Base-by-base conservation (phyloP, 2,797 vertebrate species). In the Acomys russatus region DNA sequence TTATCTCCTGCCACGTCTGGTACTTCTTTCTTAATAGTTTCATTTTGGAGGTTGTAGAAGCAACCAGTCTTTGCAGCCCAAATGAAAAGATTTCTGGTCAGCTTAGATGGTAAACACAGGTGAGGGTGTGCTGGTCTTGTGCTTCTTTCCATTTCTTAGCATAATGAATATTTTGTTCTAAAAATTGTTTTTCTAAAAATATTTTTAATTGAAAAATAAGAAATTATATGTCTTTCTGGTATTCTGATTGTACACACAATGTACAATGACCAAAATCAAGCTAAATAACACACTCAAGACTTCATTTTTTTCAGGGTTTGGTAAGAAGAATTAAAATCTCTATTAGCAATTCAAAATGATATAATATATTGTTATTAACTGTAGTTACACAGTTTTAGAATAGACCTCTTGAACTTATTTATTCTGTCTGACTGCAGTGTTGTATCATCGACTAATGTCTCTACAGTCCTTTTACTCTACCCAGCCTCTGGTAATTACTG, bases 1-100 rank as follows among this genome's bases (percentile, higher is more conserved):
- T 88, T 86, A 74, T 23, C 22, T 76, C 35, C 49, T 94, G 83
- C 51, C 70, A 90, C 90, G 33, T 84, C 44, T 96, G 84, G 38
- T 9, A 93, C 22, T 82, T 33, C 33, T 63, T 63, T 74, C 35
- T 33, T 78, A 73, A 88, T n/a, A 95, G 63, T 51, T 91, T 18
- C n/a, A 71, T 38, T 89, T 89, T 59, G 70, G 22, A 35, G 11
- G 12, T 12, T 33, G 54, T 44, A 54, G 30, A 92, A 82, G 28
- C 23, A 54, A 63, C 38, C 30, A 2, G 14, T 54, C 49, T 83
- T 94, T 92, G 89, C 56, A 78, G 38, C 11, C 11, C 22, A 54
- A 87, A 74, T 54, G 56, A 66, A 78, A 25, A 91, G 38, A 76
- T 51, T 73, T 3, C 38, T 70, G 17, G 44, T 87, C 33, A 78